These are phyloP conservation scores for Enteromius afrohamiltoni DNA, from an alignment of 2,797 vertebrate species.

Conservation along the genomic window DNA sequence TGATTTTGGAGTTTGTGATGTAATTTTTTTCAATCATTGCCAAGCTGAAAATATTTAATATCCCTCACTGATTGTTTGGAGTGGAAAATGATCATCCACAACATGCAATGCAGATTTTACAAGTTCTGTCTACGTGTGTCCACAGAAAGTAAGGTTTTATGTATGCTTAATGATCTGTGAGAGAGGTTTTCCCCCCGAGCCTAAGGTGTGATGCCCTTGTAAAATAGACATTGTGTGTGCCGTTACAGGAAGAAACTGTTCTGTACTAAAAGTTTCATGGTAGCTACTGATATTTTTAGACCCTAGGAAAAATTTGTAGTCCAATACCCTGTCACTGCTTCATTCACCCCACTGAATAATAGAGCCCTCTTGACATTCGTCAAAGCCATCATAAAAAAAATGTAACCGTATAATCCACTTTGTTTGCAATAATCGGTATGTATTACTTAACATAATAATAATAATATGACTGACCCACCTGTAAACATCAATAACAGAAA, in stretches of 20 bases:
- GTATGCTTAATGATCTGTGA: slow-evolving; percentile 22
- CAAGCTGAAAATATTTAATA: slow-evolving; percentile 32
- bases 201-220: slow-evolving; percentile 29
- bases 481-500: neutral
- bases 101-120: neutral
- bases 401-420: too few relatives aligned
- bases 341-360: slow-evolving; percentile 59
- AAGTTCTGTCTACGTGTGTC: slow-evolving; percentile 15
- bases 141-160: slow-evolving; percentile 36
- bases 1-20: slow-evolving; percentile 40
- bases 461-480: neutral
- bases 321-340: slow-evolving; percentile 34
- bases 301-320: slow-evolving; percentile 32
- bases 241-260: slow-evolving; percentile 19
- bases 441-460: too few relatives aligned
- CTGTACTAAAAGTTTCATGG: slow-evolving; percentile 57
- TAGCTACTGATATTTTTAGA: slow-evolving; percentile 49
- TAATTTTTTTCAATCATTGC: slow-evolving; percentile 38
- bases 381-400: neutral
- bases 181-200: slow-evolving; percentile 24
- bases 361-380: slow-evolving; percentile 14
- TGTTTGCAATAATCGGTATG: too few relatives aligned
- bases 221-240: slow-evolving; percentile 35
- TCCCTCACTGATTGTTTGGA: slow-evolving; percentile 22
- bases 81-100: neutral